These are phyloP conservation scores for Diorhabda sublineata DNA, from an alignment of 1,140 invertebrate genomes.

Conservation along the genomic window DNA sequence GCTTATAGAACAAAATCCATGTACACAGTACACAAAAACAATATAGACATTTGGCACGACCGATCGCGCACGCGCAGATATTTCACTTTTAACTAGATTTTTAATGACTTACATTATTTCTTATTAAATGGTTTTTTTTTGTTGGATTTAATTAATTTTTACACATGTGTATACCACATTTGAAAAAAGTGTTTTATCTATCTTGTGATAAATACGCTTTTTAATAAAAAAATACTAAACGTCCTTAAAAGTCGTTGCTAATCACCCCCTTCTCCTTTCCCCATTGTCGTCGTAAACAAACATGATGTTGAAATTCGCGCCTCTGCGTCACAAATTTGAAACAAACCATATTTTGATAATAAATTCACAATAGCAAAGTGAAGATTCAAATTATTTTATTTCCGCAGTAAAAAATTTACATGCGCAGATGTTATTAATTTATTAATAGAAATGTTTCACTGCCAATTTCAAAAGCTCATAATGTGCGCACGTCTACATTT, in stretches of 20 bases:
- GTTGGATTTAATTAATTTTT: constrained; percentile 11
- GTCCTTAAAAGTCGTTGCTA: constrained; percentile 29
- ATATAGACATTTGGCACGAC: constrained; percentile 27
- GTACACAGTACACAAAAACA: constrained; percentile 35
- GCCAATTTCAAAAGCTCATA: too few species aligned
- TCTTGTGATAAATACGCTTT: constrained; percentile 25
- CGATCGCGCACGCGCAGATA: constrained; percentile 6
- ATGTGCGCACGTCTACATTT: too few species aligned
- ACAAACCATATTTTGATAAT: not conserved
- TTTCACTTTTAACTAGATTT: constrained; percentile 14
- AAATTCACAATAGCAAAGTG: not conserved
- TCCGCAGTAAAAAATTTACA: too few species aligned
- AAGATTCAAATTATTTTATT: too few species aligned
- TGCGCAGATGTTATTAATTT: too few species aligned
- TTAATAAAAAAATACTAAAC: constrained; percentile 31
- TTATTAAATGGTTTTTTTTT: constrained; percentile 9
- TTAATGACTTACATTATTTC: constrained; percentile 5
- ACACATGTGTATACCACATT: constrained; percentile 33
- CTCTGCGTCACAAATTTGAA: not conserved
- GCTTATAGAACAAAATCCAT: constrained; percentile 17
- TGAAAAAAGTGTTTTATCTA: constrained; percentile 34
- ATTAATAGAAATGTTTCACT: too few species aligned
- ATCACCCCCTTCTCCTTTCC: not conserved
- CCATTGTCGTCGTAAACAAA: not conserved
- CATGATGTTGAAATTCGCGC: not conserved